Percentiles rank a stretch among this genome's conserved stretches.
phyloP scores from a whole-genome alignment of 2,797 vertebrate species.

The Delichon dasypus region DNA sequence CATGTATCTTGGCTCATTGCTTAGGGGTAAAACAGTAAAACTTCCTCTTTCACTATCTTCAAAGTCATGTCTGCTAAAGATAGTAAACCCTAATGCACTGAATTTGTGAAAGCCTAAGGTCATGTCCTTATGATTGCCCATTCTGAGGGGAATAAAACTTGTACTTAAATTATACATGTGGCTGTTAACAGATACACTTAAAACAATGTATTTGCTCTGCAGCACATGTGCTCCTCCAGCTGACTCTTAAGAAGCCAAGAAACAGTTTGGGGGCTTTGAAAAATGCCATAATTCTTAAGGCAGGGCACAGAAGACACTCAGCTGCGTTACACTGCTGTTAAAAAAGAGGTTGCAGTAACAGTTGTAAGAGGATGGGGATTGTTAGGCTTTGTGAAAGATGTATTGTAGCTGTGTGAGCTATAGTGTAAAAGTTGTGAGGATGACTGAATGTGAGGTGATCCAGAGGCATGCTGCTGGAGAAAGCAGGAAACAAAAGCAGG shows the following conservation, averaged over 20 bases:
- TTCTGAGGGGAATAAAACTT: conserved; percentile 48
- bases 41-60: conserved; percentile 23
- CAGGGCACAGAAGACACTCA: neutral
- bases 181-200: conserved; percentile 49
- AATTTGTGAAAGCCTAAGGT: conserved; percentile 58
- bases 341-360: neutral
- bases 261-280: neutral
- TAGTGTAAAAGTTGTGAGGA: neutral
- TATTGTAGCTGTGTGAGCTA: neutral
- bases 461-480: neutral
- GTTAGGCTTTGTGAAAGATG: neutral
- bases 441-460: neutral
- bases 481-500: neutral
- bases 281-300: neutral
- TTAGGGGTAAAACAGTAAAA: neutral
- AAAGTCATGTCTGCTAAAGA: conserved; percentile 49
- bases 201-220: conserved; percentile 38
- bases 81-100: neutral
- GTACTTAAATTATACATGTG: conserved; percentile 41
- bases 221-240: conserved; percentile 41
- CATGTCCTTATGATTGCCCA: conserved; percentile 1
- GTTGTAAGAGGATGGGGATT: neutral
- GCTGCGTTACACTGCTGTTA: neutral
- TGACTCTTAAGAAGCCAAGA: conserved; percentile 2
- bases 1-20: neutral